phyloP scores from a whole-genome alignment of 2,888 invertebrate species.

The Lasioglossum malachurum region DNA sequence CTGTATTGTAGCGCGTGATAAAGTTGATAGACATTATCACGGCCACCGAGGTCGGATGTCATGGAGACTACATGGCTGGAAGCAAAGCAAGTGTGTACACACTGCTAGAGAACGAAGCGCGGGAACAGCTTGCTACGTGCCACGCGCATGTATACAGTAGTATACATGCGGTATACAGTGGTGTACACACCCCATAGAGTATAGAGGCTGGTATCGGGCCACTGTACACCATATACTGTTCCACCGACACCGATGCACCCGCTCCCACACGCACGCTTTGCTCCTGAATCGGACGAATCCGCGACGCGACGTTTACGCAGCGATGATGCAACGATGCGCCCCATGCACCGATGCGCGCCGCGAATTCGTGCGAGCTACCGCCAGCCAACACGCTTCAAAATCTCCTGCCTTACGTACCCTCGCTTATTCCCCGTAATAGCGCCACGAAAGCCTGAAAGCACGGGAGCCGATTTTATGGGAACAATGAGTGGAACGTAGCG shows the following conservation, averaged over 20 bases:
- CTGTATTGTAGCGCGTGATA: conserved; percentile 64
- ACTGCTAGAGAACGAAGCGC: conserved; percentile 23
- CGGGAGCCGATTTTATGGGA: not conserved
- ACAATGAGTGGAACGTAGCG: not conserved
- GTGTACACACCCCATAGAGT: conserved; percentile 17
- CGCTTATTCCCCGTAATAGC: not conserved
- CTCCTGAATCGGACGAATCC: conserved; percentile 28
- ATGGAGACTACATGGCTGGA: conserved; percentile 70
- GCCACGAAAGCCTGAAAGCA: not conserved
- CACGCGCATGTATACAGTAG: conserved; percentile 24
- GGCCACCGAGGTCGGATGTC: conserved; percentile 75
- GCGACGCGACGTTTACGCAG: conserved; percentile 36
- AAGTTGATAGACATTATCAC: conserved; percentile 77
- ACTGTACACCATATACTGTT: conserved; percentile 5
- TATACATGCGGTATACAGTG: not conserved
- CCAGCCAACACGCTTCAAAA: not conserved
- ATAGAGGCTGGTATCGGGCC: not conserved
- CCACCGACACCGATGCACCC: conserved; percentile 17
- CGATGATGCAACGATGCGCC: not conserved
- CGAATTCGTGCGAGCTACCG: not conserved
- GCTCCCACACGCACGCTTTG: conserved; percentile 18
- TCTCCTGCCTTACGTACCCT: not conserved
- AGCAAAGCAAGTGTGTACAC: conserved; percentile 55
- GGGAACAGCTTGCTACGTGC: conserved; percentile 49
- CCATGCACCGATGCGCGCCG: not conserved